Evolutionary conservation across 2,888 invertebrate species (phyloP), one percentile per base, ranked within the genome.

Genomic region (Rotaria sp.): DNA sequence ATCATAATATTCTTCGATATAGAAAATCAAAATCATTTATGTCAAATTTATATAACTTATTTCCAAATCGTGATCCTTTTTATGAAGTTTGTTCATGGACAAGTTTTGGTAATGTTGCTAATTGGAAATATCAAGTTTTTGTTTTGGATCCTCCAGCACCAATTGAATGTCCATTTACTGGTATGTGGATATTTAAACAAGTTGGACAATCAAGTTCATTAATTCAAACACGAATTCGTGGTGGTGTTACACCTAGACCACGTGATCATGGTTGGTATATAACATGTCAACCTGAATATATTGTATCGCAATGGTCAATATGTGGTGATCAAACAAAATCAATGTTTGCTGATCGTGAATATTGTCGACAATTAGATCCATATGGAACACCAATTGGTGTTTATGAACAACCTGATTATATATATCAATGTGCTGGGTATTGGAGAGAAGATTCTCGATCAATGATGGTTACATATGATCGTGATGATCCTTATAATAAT

Each of bases 401-500:
- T 88, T 92, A 91, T 88, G 87, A 88, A 74, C 86, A 88, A 52
- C 59, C 97, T 2, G 97, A 98, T 93, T 96, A 96, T 90, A 94
- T 94, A 90, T 94, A 98, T 94, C 96, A 96, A 90, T 98, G 98
- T 90, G 96, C 98, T 89, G 97, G 97, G 0, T 97, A 94, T 91
- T 98, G 97, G 96, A 96, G 97, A 91, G 97, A 98, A 91, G 97
- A 98, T 92, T 93, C 97, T 59, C 96, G 95, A 90, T 97, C 97
- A 0, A 97, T 97, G 91, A 92, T 98, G 80, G 95, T 98, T 86
- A 98, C 97, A 0, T 96, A 95, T 91, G 97, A 98, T 90, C 96
- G 96, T 90, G 93, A 97, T 89, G 97, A 98, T 92, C 96, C 97
- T 0, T 94, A 96, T 89, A 96, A 96, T 7, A 95, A 94, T 90